Conservation (phyloP, 2,113 vertebrate genomes). For the Antechinus stuartii region DNA sequence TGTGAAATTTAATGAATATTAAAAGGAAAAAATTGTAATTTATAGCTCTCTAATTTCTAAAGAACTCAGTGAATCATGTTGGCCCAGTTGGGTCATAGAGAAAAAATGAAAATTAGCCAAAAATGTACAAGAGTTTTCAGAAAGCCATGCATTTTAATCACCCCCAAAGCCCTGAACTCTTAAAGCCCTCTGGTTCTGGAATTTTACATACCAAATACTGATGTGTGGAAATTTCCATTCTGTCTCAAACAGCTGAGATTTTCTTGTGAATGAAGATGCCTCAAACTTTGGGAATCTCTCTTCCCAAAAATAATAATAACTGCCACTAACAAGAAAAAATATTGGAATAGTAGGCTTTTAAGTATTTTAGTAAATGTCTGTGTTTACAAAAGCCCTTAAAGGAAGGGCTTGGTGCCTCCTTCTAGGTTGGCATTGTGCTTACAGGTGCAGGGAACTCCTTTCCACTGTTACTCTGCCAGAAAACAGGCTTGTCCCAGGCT, state of each 20-base stretch:
- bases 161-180: slow-evolving; percentile 33
- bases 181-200: slow-evolving; percentile 59
- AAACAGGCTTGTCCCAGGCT: neutral
- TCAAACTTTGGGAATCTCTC: slow-evolving; percentile 48
- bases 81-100: slow-evolving; percentile 50
- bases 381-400: slow-evolving; percentile 64
- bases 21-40: slow-evolving; percentile 67
- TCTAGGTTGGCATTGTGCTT: neutral
- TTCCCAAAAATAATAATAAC: slow-evolving; percentile 51
- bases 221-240: slow-evolving; percentile 66
- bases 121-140: slow-evolving; percentile 58
- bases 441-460: neutral
- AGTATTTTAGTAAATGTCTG: slow-evolving; percentile 62
- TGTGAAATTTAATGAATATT: slow-evolving; percentile 64
- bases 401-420: neutral
- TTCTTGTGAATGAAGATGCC: slow-evolving; percentile 68
- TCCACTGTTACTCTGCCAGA: neutral
- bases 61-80: slow-evolving; percentile 75
- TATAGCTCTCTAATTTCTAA: slow-evolving; percentile 74
- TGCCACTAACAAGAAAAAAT: slow-evolving; percentile 52
- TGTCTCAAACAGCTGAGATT: slow-evolving; percentile 46
- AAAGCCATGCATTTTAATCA: slow-evolving; percentile 43
- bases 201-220: slow-evolving; percentile 51
- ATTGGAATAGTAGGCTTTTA: slow-evolving; percentile 58
- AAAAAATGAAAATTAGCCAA: slow-evolving; percentile 60